phyloP scores from a whole-genome alignment of 2,888 invertebrate species.

The Aspidiotus destructor region DNA sequence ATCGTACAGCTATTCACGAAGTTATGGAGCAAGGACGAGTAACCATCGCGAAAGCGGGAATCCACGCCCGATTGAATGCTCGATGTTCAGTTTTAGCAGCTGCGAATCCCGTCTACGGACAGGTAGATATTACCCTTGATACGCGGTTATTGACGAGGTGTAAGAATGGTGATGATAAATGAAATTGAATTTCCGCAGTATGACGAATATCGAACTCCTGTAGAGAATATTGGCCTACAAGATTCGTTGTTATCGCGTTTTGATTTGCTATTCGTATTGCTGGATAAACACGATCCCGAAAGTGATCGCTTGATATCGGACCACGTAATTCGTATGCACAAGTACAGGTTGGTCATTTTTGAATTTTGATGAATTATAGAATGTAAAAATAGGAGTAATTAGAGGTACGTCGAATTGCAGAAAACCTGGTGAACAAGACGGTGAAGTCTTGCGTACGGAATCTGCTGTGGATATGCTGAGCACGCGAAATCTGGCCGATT shows the following conservation, averaged over 20 bases:
- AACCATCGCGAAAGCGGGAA: slow-evolving; percentile 97
- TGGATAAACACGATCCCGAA: slow-evolving; percentile 86
- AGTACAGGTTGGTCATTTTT: slow-evolving; percentile 57
- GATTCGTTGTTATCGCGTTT: slow-evolving; percentile 95
- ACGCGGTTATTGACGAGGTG: neutral
- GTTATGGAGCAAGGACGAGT: slow-evolving; percentile 98
- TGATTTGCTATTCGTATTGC: slow-evolving; percentile 92
- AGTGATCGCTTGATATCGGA: slow-evolving; percentile 86
- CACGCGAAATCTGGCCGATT: slow-evolving; percentile 63
- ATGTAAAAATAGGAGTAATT: too few relatives aligned
- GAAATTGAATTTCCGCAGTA: slow-evolving; percentile 55
- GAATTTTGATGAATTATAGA: neutral
- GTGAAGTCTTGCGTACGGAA: slow-evolving; percentile 79
- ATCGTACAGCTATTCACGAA: slow-evolving; percentile 98
- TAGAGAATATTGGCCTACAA: slow-evolving; percentile 99
- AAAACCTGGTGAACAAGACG: slow-evolving; percentile 86
- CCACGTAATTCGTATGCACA: slow-evolving; percentile 94
- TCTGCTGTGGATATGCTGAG: slow-evolving; percentile 74
- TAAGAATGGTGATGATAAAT: neutral
- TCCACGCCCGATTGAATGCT: slow-evolving; percentile 94
- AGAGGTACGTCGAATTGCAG: slow-evolving; percentile 43
- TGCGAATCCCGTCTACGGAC: slow-evolving; percentile 98
- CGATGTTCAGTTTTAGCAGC: slow-evolving; percentile 96
- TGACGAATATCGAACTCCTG: slow-evolving; percentile 97
- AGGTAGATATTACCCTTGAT: slow-evolving; percentile 48